These are phyloP conservation scores for zebrafish (Danio rerio) DNA, from an alignment of 2,113 vertebrate species.

Conservation along the genomic window GRCz12tu NC_133183.1:58097001-58097500, in stretches of 20 bases:
- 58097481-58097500: constrained; percentile 69
- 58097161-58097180: constrained; percentile 98
- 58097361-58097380: constrained; percentile 98
- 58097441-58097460: constrained; percentile 88
- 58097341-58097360: constrained; percentile 87
- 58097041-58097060: constrained; percentile 99
- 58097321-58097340: constrained; percentile 90
- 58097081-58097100: constrained; percentile 97
- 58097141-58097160: constrained; percentile 96
- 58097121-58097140: constrained; percentile 97
- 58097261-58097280: constrained; percentile 91
- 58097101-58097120: constrained; percentile 99
- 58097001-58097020: constrained; percentile 91
- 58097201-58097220: constrained; percentile 88
- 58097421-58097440: constrained; percentile 92
- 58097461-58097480: constrained; percentile 82
- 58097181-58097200: constrained; percentile 99
- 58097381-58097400: constrained; percentile 99
- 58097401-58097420: constrained; percentile 99
- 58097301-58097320: constrained; percentile 97
- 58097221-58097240: constrained; percentile 98
- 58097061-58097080: constrained; percentile 91
- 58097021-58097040: constrained; percentile 99
- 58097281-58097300: constrained; percentile 93
- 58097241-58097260: constrained; percentile 98